These are phyloP conservation scores for Chlorospingus semifuscus DNA, from an alignment of 2,797 vertebrate genomes.

Conservation along the genomic window DNA sequence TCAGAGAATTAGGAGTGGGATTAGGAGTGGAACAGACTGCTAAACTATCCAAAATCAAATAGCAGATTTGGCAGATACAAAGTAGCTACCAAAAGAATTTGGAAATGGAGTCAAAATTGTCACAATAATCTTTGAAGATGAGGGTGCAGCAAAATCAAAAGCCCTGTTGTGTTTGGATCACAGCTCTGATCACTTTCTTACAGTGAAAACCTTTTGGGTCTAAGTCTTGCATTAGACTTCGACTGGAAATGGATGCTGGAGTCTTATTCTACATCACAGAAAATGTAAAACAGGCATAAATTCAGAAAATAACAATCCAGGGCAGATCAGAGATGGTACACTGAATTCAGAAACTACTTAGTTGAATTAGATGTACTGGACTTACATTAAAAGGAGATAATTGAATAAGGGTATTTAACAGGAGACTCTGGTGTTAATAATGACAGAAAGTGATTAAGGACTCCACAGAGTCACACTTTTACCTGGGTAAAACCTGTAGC, in stretches of 20 bases:
- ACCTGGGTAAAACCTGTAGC: not conserved
- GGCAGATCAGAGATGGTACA: not conserved
- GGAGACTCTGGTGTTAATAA: not conserved
- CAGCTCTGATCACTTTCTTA: not conserved
- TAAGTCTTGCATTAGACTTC: not conserved
- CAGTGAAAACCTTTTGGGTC: not conserved
- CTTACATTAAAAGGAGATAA: not conserved
- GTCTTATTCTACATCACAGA: not conserved
- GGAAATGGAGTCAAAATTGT: not conserved
- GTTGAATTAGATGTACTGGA: not conserved
- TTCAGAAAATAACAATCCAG: not conserved
- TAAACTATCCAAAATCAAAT: not conserved
- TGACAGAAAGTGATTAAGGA: not conserved
- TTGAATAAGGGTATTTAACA: not conserved
- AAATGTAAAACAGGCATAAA: not conserved
- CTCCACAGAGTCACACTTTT: not conserved
- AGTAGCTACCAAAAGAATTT: not conserved
- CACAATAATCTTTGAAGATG: not conserved
- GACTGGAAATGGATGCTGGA: not conserved
- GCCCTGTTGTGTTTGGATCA: not conserved
- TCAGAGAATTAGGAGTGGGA: no score
- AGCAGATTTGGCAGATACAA: not conserved
- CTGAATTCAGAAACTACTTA: not conserved
- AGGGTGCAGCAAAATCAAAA: not conserved
- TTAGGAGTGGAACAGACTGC: not conserved